Evolutionary conservation across 2,113 vertebrate genomes (phyloP).

Genomic region (Sebastes schlegelii): DNA sequence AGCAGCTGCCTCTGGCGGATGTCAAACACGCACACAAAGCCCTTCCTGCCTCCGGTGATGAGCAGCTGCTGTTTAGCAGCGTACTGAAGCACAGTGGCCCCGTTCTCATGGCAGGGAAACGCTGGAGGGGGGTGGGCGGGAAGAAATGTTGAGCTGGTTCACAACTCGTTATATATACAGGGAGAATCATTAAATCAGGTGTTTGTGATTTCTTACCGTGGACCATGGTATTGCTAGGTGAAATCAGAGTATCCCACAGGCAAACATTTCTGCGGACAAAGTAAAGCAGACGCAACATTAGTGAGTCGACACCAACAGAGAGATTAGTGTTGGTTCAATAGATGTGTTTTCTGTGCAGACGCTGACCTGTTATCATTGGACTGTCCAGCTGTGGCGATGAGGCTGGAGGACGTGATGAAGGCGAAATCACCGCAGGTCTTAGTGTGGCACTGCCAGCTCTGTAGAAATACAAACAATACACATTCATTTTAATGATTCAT

Average conservation of each 20-base stretch:
- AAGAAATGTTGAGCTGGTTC: neutral
- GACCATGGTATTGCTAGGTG: slow-evolving; percentile 90
- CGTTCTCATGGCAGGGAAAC: slow-evolving; percentile 96
- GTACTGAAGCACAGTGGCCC: slow-evolving; percentile 96
- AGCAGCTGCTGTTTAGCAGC: slow-evolving; percentile 95
- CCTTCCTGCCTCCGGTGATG: slow-evolving; percentile 95
- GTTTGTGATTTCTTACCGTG: slow-evolving; percentile 84
- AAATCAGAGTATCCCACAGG: slow-evolving; percentile 93
- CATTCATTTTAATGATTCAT: neutral
- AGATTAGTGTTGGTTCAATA: neutral
- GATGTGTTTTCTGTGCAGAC: neutral
- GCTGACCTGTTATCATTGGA: slow-evolving; percentile 94
- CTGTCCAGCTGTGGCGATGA: slow-evolving; percentile 96
- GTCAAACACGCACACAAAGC: slow-evolving; percentile 93
- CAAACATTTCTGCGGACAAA: slow-evolving; percentile 89
- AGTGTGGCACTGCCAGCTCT: slow-evolving; percentile 98
- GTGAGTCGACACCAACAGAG: neutral
- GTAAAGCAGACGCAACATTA: neutral
- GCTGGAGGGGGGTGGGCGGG: slow-evolving; percentile 77
- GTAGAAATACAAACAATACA: slow-evolving; percentile 5
- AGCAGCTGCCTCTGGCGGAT: slow-evolving; percentile 95
- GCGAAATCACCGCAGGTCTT: slow-evolving; percentile 96
- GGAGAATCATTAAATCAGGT: neutral
- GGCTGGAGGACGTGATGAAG: slow-evolving; percentile 97
- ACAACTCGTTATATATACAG: neutral